Base-by-base conservation (phyloP, 2,113 vertebrate species). In the Blennius ocellaris region DNA sequence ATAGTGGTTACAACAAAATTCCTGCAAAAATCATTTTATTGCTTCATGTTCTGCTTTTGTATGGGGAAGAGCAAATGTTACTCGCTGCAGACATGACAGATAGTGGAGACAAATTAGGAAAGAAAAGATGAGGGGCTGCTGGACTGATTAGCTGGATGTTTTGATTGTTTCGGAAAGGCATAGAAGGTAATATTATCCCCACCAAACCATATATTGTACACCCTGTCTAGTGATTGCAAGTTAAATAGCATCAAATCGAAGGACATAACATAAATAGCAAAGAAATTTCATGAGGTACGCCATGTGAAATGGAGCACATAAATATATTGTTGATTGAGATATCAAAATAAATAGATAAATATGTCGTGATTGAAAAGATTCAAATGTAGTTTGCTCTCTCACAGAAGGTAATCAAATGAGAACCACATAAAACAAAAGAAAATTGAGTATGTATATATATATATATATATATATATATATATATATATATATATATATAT, bases 21-120 rank as follows among this genome's bases (percentile, higher is more conserved):
- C 93, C 94, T 95, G 93, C 84, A 91, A 94, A 95, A 96, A 30
- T 30, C 21, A 95, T 89, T 94, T 97, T 98, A 97, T 99, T 99
- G 97, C 97, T 98, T 96, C 94, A 94, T 96, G 96, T 93, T 94
- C 94, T 95, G 93, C 94, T 87, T 76, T n/a, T 57, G 48, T 87
- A 94, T 94, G 94, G 91, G 93, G 94, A 78, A 12, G 84, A 93
- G 75, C 80, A 78, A 79, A 11, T 12, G 16, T 17, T 8, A 45
- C 16, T 17, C 38, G 82, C 56, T 61, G 78, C 90, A 92, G 93
- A 94, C 90, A 39, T 30, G 62, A 67, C 71, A 11, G 66, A 74
- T 30, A 36, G 59, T 62, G 69, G 74, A 74, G 69, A 81, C 78
- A 76, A 59, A 87, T 78, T 60, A 76, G 17, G 56, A 39, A 76